Conservation (phyloP, 2,797 vertebrate genomes). For the Heteromormyrus szaboi region DNA sequence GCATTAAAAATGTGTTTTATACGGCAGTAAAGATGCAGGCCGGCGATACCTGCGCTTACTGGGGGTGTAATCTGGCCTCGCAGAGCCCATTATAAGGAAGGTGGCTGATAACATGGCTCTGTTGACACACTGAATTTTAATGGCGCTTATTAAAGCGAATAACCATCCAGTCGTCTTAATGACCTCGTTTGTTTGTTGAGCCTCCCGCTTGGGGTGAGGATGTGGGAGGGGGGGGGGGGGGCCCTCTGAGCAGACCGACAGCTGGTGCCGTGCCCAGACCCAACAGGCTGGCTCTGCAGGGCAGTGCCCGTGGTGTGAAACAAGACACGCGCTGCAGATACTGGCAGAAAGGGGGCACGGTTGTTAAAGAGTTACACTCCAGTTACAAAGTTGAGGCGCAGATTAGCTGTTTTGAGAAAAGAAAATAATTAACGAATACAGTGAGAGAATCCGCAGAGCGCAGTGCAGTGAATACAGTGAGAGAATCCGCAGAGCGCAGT, state of each 20-base stretch:
- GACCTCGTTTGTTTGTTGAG: slow-evolving; percentile 9
- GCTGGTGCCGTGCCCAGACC: not conserved
- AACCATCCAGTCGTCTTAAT: slow-evolving; percentile 11
- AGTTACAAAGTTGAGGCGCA: not conserved
- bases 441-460: not conserved
- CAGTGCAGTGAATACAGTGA: not conserved
- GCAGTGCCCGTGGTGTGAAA: not conserved
- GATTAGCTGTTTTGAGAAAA: not conserved
- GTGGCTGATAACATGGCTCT: not conserved
- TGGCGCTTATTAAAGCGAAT: slow-evolving; percentile 14
- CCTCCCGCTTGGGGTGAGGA: not conserved
- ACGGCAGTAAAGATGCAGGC: slow-evolving; percentile 1
- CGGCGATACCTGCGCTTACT: not conserved
- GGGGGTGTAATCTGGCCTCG: slow-evolving; percentile 3
- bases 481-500: not conserved
- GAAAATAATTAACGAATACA: not conserved
- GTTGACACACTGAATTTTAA: slow-evolving; percentile 15
- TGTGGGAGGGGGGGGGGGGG: not conserved
- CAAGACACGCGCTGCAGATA: not conserved
- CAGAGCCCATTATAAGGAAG: slow-evolving; percentile 12
- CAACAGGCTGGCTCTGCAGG: not conserved
- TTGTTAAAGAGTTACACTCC: not conserved
- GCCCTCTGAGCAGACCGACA: not conserved
- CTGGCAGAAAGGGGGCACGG: not conserved
- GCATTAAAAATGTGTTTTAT: not conserved